Base-by-base conservation (phyloP, 1,140 invertebrate genomes). In the Venturia canescens region DNA sequence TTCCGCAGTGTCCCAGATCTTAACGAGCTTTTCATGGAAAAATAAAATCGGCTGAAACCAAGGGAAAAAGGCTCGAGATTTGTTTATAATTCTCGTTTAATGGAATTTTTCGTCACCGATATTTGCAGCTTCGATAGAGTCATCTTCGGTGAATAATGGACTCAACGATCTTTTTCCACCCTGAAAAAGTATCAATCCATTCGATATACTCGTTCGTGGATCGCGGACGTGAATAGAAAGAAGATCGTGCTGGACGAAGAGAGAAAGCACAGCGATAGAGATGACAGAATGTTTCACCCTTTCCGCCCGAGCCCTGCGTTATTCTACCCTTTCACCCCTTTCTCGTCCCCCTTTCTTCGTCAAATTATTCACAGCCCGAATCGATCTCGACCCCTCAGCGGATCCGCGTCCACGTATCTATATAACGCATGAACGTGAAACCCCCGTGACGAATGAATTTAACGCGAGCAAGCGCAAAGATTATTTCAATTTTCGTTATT, bases 401-500 rank as follows among this genome's bases (percentile, higher is more conserved):
- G n/a, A 63, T 63, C 1, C 27, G n/a, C 29, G 31, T 69, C 29
- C 31, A 34, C 31, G 13, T 63, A n/a, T 63, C n/a, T 63, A n/a
- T 69, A 31, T 69, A 31, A 18, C 72, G 18, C 75, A 66, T 48
- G 75, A 77, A 77, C 63, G 16, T 57, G 75, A 77, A 66, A 23
- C 75, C 21, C 66, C 75, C 75, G 75, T 77, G 75, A 77, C 75
- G 75, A 77, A 77, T 77, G 75, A 77, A 77, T 77, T 66, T 77
- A 77, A 44, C 75, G 75, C 57, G 53, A 69, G 31, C 53, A 60
- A 76, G 72, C 72, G 50, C 72, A 63, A 77, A 77, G 75, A 77
- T 77, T 77, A 77, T 77, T 77, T 77, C 75, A 77, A 77, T 77
- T 77, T 77, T 77, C 75, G 75, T 77, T 63, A 77, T 77, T 66